Conservation (phyloP, 2,113 vertebrate species). For the Cichladusa arquata region DNA sequence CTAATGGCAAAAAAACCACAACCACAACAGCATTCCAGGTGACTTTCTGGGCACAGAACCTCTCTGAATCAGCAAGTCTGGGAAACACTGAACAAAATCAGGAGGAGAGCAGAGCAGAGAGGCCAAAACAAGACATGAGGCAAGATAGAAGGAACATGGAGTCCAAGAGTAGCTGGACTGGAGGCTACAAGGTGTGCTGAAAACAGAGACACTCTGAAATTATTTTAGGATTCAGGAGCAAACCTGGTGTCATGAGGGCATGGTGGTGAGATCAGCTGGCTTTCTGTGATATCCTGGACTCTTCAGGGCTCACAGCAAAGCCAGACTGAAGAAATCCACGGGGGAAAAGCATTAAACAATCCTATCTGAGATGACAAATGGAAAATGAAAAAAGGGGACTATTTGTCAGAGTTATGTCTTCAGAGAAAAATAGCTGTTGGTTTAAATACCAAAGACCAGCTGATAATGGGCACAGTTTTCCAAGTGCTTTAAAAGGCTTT, state of each 20-base stretch:
- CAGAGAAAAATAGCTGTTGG: not conserved
- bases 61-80: not conserved
- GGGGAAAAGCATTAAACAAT: not conserved
- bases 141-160: not conserved
- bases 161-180: not conserved
- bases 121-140: not conserved
- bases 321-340: not conserved
- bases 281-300: not conserved
- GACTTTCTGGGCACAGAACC: not conserved
- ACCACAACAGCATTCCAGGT: accelerated
- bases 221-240: not conserved
- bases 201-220: not conserved
- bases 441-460: not conserved
- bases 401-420: not conserved
- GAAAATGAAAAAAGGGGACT: not conserved
- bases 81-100: not conserved
- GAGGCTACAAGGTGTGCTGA: not conserved
- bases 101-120: not conserved
- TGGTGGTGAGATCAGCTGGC: not conserved
- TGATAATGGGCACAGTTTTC: not conserved
- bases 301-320: not conserved
- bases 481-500: not conserved
- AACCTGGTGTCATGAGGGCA: accelerated
- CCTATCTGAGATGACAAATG: not conserved
- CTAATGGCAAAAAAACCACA: not conserved